Evolutionary conservation across 2,888 invertebrate genomes (phyloP), one percentile per base, ranked within the genome.

Genomic region (Drosophila mercatorum): DNA sequence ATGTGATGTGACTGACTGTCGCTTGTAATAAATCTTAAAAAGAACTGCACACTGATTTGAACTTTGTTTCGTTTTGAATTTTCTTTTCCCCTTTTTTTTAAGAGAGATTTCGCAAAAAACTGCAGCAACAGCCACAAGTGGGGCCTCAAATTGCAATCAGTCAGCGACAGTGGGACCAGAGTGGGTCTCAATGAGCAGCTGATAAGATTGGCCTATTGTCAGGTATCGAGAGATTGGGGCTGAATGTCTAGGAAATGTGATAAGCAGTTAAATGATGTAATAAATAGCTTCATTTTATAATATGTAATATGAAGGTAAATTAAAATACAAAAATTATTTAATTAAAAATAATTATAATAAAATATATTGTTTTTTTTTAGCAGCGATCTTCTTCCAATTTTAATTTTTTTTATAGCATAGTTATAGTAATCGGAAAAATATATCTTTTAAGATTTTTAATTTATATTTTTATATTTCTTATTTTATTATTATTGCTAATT

Each of bases 21-120:
- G 80, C 78, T 75, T 72, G 88, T 84, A 87, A 89, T 89, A 86
- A 86, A 86, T 89, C 85, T 83, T 89, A 65, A 77, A 78, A 72
- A 85, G 62, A 75, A 73, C 77, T 72, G 75, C 72, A 78, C 79
- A 71, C 75, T 88, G 84, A 85, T 88, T 86, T 80, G 73, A 70
- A 61, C 61, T 64, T 61, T 59, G 40, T 36, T 67, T 47, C 55
- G 55, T 40, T 53, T 53, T 40, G 53, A 40, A 41, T 31, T 55
- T 28, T 26, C 22, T 22, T 22, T 22, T 22, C 22, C 52, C 56
- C 10, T 61, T 53, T 66, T 58, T 41, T 66, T 58, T 41, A 11
- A 7, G 28, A 44, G 51, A 46, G 63, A 59, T 58, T 73, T 66
- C 43, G 26, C 52, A 62, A 62, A 69, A 68, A 71, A 69, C 69